Evolutionary conservation across 2,888 invertebrate species (phyloP).

Genomic region (Sialis fuliginosa): DNA sequence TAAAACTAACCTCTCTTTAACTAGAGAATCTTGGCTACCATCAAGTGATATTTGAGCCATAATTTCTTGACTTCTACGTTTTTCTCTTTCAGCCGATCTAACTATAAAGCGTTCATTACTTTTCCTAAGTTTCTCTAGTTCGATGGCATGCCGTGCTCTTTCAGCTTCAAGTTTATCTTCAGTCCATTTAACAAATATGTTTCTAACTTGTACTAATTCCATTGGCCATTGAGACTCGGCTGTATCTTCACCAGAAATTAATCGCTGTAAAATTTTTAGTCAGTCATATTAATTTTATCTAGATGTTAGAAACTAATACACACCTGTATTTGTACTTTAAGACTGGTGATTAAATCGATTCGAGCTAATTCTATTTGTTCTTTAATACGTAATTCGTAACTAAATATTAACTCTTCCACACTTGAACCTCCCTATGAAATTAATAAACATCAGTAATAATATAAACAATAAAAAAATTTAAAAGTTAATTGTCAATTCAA

Average conservation of each 20-base stretch:
- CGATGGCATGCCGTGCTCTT: constrained; percentile 37
- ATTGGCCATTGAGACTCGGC: constrained; percentile 56
- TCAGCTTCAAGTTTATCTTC: constrained; percentile 38
- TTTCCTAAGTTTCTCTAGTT: constrained; percentile 31
- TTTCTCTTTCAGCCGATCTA: constrained; percentile 19
- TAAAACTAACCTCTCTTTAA: constrained; percentile 37
- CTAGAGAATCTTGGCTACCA: constrained; percentile 34
- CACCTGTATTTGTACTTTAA: constrained; percentile 63
- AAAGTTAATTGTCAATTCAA: too few species aligned
- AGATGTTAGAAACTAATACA: constrained; percentile 11
- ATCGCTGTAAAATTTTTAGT: constrained; percentile 30
- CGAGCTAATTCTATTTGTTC: constrained; percentile 45
- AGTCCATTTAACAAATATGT: constrained; percentile 52
- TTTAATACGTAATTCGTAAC: constrained; percentile 34
- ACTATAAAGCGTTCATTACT: constrained; percentile 18
- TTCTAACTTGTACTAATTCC: constrained; percentile 51
- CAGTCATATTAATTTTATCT: not conserved
- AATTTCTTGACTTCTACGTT: constrained; percentile 16
- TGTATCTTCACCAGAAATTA: constrained; percentile 46
- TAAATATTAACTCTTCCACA: constrained; percentile 25
- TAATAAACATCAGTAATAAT: not conserved
- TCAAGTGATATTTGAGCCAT: constrained; percentile 28
- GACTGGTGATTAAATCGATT: constrained; percentile 46
- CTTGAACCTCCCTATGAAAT: constrained; percentile 19
- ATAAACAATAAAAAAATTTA: not conserved